These are phyloP conservation scores for Chymomyza amoena DNA, from an alignment of 2,888 invertebrate species.

Conservation along the genomic window DNA sequence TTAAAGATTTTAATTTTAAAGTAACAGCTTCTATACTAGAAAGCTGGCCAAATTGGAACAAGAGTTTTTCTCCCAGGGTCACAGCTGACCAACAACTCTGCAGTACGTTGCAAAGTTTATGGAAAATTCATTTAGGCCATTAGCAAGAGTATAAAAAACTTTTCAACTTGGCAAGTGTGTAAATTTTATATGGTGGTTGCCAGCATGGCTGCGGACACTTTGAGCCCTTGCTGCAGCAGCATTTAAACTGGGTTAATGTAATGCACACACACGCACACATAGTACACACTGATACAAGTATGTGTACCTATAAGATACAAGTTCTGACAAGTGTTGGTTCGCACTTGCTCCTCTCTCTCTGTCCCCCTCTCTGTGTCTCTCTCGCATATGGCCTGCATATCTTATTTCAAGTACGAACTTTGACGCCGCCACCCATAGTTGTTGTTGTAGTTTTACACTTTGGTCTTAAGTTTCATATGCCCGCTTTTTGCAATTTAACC, in stretches of 20 bases:
- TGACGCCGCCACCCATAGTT: constrained; percentile 46
- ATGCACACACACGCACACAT: constrained; percentile 41
- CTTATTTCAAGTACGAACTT: constrained; percentile 71
- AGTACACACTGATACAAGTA: background rate
- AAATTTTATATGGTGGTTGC: background rate
- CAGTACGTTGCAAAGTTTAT: background rate
- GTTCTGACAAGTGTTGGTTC: background rate
- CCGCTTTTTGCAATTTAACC: constrained; percentile 43
- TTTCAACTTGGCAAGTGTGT: background rate
- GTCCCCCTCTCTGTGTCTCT: background rate
- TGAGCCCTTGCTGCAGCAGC: constrained; percentile 35
- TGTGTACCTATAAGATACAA: constrained; percentile 8
- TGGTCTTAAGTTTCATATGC: constrained; percentile 19
- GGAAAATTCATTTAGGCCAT: background rate
- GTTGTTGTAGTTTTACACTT: constrained; percentile 2
- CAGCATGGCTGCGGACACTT: constrained; percentile 12
- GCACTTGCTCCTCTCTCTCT: too few relatives aligned
- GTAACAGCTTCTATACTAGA: too few relatives aligned
- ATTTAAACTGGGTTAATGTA: constrained; percentile 66
- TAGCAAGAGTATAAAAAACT: background rate
- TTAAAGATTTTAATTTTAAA: too few relatives aligned
- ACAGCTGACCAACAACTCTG: constrained; percentile 33
- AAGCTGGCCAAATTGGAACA: too few relatives aligned
- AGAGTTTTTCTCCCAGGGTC: too few relatives aligned
- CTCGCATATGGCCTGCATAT: constrained; percentile 57